A percentile compares a stretch with the other conserved stretches of the same genome.
These are phyloP conservation scores for Drosophila mauritiana DNA, from an alignment of 1,140 invertebrate genomes.

Conservation along the genomic window DNA sequence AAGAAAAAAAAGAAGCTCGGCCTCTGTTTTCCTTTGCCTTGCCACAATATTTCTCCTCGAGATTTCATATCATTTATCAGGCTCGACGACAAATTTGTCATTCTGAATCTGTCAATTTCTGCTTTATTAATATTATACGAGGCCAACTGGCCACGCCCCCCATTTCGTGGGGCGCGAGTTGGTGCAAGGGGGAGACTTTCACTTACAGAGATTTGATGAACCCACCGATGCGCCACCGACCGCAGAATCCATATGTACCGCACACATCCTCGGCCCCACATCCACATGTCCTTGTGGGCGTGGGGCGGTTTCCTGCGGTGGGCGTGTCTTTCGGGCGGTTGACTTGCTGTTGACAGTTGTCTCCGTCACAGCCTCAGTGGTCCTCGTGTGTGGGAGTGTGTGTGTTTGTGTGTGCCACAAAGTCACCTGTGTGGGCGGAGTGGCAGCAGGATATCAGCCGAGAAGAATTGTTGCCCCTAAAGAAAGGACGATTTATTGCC, in stretches of 20 bases:
- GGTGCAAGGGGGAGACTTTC: constrained; percentile 47
- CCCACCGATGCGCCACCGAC: constrained; percentile 38
- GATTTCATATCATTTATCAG: constrained; percentile 82
- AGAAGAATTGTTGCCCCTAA: neutral
- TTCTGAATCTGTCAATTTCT: constrained; percentile 83
- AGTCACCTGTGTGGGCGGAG: constrained; percentile 41
- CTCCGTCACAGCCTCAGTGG: constrained; percentile 8
- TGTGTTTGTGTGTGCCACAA: constrained; percentile 14
- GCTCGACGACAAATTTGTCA: constrained; percentile 82
- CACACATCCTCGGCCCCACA: neutral
- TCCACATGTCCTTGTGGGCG: constrained; percentile 5
- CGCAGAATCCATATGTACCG: constrained; percentile 37
- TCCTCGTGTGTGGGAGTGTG: neutral
- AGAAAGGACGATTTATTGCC: constrained; percentile 59
- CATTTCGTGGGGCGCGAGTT: neutral
- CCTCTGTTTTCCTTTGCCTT: constrained; percentile 28
- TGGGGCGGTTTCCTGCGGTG: constrained; percentile 9
- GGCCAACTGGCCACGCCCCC: constrained; percentile 29
- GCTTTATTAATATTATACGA: constrained; percentile 82
- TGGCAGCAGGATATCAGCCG: constrained; percentile 9
- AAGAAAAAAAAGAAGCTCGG: neutral
- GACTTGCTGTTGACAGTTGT: constrained; percentile 70
- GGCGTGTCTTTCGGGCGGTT: constrained; percentile 58
- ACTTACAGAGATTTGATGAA: constrained; percentile 77
- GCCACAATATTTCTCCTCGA: constrained; percentile 74